Conservation (phyloP, 2,797 vertebrate species). For the Siniperca obscura region DNA sequence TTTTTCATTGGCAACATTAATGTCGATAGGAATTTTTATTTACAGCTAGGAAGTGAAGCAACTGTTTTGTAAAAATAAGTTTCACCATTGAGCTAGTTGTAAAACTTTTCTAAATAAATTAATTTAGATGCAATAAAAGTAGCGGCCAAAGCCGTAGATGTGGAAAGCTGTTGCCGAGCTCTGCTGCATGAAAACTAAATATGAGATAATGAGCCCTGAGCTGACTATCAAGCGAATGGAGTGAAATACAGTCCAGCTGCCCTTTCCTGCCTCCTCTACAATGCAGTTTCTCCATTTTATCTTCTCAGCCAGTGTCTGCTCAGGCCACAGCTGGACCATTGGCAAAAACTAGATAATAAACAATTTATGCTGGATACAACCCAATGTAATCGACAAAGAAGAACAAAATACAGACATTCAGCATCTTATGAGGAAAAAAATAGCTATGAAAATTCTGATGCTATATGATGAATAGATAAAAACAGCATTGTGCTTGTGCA, state of each 20-base stretch:
- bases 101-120: conserved; percentile 44
- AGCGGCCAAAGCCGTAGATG: conserved; percentile 12
- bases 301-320: conserved; percentile 33
- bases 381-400: conserved; percentile 4
- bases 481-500: not conserved
- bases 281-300: conserved; percentile 34
- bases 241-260: conserved; percentile 54
- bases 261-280: conserved; percentile 46
- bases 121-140: conserved; percentile 33
- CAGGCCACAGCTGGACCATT: conserved; percentile 38
- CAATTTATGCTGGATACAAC: conserved; percentile 11
- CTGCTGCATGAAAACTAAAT: conserved; percentile 40
- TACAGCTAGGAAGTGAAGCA: conserved; percentile 12
- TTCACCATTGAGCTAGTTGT: conserved; percentile 5
- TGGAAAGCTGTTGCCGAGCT: conserved; percentile 36
- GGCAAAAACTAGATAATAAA: conserved; percentile 45
- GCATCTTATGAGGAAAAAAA: not conserved
- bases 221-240: conserved; percentile 56
- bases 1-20: conserved; percentile 17
- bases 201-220: conserved; percentile 58
- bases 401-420: conserved; percentile 5
- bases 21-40: conserved; percentile 2
- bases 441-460: not conserved
- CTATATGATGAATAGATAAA: not conserved
- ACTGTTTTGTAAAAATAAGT: conserved; percentile 30